phyloP scores from a whole-genome alignment of 35 echinoderm and acorn worm genomes.

The Lytechinus variegatus region DNA sequence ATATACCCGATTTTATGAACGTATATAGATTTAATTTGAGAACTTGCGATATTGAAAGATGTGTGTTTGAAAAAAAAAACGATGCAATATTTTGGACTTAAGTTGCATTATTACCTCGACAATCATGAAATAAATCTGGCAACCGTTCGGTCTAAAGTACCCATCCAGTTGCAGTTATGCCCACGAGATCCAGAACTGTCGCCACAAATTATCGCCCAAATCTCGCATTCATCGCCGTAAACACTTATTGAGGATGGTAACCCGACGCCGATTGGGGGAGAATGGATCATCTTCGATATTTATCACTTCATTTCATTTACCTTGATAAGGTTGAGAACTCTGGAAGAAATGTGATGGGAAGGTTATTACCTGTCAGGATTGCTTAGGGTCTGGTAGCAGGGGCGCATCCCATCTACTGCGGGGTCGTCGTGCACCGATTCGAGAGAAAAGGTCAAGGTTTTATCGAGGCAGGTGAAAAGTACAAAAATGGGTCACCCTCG shows the following conservation, averaged over 20 bases:
- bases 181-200: slow-evolving; percentile 11
- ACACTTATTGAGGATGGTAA: background rate
- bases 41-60: background rate
- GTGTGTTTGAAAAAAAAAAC: background rate
- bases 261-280: background rate
- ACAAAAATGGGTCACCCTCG: background rate
- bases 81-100: background rate
- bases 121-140: background rate
- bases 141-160: background rate
- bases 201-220: slow-evolving; percentile 22
- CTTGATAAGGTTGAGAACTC: background rate
- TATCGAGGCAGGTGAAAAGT: background rate
- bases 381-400: background rate
- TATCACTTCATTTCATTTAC: slow-evolving; percentile 13
- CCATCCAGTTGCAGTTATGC: background rate
- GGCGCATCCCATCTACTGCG: background rate
- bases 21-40: background rate
- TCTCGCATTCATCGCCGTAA: slow-evolving; percentile 15
- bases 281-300: slow-evolving; percentile 3
- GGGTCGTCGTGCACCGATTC: slow-evolving; percentile 5
- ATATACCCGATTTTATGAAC: background rate
- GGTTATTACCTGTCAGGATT: background rate
- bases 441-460: background rate
- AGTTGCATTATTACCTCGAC: background rate
- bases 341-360: background rate